phyloP scores from a whole-genome alignment of 2,888 invertebrate genomes.

The Apodemia hepburni region DNA sequence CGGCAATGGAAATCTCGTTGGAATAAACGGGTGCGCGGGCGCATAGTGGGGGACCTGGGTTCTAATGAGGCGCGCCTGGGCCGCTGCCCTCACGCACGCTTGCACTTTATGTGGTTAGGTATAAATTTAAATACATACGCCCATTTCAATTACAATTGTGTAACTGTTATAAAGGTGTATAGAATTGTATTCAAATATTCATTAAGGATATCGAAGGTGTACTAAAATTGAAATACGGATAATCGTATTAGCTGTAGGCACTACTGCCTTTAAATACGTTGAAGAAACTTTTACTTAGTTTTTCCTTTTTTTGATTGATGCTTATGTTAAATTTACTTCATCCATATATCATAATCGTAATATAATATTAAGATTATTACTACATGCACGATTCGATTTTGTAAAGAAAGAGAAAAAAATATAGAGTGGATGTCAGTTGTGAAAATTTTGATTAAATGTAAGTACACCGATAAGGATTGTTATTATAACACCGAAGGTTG shows the following conservation, averaged over 20 bases:
- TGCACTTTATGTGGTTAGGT: constrained; percentile 52
- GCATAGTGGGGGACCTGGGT: constrained; percentile 43
- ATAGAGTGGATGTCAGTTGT: no score
- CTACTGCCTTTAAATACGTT: no score
- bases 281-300: no score
- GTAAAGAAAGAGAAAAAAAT: no score
- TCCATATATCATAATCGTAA: no score
- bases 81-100: constrained; percentile 61
- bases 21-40: constrained; percentile 63
- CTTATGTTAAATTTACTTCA: no score
- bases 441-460: no score
- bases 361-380: no score
- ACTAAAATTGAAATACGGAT: constrained; percentile 18
- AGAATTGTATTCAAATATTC: constrained; percentile 22
- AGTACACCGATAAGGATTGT: no score
- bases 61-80: constrained; percentile 66
- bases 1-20: constrained; percentile 68
- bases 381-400: no score
- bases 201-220: constrained; percentile 33
- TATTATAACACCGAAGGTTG: no score
- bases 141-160: constrained; percentile 51
- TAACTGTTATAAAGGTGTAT: constrained; percentile 29
- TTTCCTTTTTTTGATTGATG: no score
- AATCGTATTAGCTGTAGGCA: background rate
- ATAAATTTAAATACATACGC: constrained; percentile 56